Evolutionary conservation across 2,797 vertebrate species (phyloP), one percentile per base, ranked within the genome.

Genomic region (Gallinago solitaria): DNA sequence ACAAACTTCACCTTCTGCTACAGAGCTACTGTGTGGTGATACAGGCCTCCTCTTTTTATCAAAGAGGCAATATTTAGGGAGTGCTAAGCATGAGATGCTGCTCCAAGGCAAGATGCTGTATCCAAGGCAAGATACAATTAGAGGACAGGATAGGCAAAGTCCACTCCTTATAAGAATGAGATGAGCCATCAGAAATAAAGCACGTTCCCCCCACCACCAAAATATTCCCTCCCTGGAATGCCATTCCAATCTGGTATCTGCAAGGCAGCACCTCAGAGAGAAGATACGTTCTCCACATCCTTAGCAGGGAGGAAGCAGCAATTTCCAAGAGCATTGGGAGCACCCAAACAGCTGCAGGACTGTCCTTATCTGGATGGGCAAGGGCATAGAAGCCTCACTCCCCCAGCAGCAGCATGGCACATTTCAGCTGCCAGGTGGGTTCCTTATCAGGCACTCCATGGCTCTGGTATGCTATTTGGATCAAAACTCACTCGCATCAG

Each of bases 111-210:
- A 41, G 41, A 41, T 41, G 39, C 39, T 39, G 39, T 39, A 39
- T 81, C 51, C 86, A 70, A 57, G 33, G 67, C 41, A 43, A 43
- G 41, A 43, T 43, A 47, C 21, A 68, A n/a, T 47, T 18, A 17
- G 10, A 74, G 71, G 47, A 16, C 50, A 50, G 32, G 39, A 56
- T 2, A 59, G 50, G 51, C 27, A 70, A 41, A 17, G 41, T 56
- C 16, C 19, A 30, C 3, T 65, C 75, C 35, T 59, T 16, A 27
- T 1, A 69, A 71, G 30, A 87, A 47, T 0, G 0, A 51, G 35
- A 39, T 19, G 33, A 93, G 30, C 48, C 53, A 79, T 7, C 15
- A 32, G 32, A 75, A 78, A 57, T 20, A 24, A 76, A 74, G 39
- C 23, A 51, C 3, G 4, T 50, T 76, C 37, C 59, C 47, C 69